phyloP scores from a whole-genome alignment of 2,113 vertebrate species.

The Indicator maculatus region DNA sequence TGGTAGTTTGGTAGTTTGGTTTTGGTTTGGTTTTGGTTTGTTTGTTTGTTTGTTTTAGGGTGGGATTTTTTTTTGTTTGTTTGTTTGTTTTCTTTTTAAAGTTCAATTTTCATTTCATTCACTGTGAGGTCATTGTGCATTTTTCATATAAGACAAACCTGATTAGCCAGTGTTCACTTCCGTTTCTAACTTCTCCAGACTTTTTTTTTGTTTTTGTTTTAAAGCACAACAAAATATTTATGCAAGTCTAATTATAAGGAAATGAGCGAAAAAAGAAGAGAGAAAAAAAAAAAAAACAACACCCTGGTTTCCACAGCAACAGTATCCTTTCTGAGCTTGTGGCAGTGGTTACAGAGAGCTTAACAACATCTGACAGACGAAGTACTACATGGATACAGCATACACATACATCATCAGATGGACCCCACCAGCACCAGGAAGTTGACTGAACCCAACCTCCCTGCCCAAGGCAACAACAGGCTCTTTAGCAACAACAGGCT shows the following conservation, averaged over 20 bases:
- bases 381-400: constrained; percentile 13
- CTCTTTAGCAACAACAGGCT: background rate
- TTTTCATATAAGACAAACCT: constrained; percentile 58
- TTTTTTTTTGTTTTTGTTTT: background rate
- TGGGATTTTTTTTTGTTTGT: background rate
- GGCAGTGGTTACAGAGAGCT: constrained; percentile 13
- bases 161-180: constrained; percentile 25
- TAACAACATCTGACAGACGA: constrained; percentile 28
- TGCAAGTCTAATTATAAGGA: background rate
- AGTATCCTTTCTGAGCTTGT: background rate
- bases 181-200: background rate
- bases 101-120: background rate
- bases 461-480: background rate
- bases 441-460: background rate
- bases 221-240: background rate
- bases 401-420: background rate
- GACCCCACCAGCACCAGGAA: background rate
- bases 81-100: background rate
- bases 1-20: background rate
- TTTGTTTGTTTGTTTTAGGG: background rate
- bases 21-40: background rate
- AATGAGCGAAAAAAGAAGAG: background rate
- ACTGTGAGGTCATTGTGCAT: constrained; percentile 30
- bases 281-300: constrained; percentile 15
- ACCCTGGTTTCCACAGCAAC: background rate